These are phyloP conservation scores for Poeciliopsis gracilis DNA, from an alignment of 2,797 vertebrate genomes.

Conservation along the genomic window DNA sequence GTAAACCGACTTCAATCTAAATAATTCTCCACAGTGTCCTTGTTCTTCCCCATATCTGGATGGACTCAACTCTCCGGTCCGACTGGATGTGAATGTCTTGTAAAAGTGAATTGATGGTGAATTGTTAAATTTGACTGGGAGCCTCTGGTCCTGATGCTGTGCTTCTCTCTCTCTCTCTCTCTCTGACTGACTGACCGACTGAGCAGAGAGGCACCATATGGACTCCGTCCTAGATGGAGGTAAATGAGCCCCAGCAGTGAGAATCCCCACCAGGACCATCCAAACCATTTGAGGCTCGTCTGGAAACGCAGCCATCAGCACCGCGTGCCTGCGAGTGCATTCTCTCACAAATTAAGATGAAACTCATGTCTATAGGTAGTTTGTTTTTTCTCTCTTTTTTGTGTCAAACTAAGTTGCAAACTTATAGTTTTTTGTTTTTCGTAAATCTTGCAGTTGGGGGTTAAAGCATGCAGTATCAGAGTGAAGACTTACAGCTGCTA, in stretches of 20 bases:
- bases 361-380: constrained; percentile 3
- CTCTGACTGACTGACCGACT: constrained; percentile 43
- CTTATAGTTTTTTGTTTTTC: background rate
- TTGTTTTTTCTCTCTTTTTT: background rate
- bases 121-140: constrained; percentile 40
- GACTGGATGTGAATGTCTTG: background rate
- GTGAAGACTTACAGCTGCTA: constrained; percentile 66
- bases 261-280: constrained; percentile 66
- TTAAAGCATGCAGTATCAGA: background rate
- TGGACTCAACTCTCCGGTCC: background rate
- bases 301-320: constrained; percentile 53
- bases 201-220: constrained; percentile 66
- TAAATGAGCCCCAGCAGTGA: constrained; percentile 67
- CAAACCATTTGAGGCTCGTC: constrained; percentile 40
- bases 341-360: constrained; percentile 4
- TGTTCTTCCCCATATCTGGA: background rate
- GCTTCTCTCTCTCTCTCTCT: background rate
- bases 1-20: background rate
- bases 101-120: background rate
- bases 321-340: constrained; percentile 50
- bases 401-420: constrained; percentile 15
- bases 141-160: constrained; percentile 48
- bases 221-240: constrained; percentile 68
- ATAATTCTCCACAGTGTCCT: background rate
- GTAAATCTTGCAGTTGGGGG: background rate